Percentiles rank a stretch among this genome's conserved stretches.
Evolutionary conservation across 2,797 vertebrate genomes (phyloP).

Genomic region (Taeniopygia guttata): DNA sequence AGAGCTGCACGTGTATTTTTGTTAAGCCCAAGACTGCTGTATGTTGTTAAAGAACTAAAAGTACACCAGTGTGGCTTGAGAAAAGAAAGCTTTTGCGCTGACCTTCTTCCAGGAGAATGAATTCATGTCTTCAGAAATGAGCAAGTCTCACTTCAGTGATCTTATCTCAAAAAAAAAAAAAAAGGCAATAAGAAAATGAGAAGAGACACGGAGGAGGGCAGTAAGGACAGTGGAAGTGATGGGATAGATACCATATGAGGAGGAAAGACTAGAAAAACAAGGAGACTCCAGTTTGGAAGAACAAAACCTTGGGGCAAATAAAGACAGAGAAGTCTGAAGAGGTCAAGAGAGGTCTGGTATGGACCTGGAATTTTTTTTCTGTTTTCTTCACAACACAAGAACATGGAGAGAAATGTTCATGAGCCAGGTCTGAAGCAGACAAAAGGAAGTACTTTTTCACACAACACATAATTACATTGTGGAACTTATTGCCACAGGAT

Average conservation of each 20-base stretch:
- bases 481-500: constrained; percentile 43
- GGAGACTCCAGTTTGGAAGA: not conserved
- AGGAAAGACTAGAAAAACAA: not conserved
- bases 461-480: constrained; percentile 47
- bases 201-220: not conserved
- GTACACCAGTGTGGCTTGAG: not conserved
- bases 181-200: not conserved
- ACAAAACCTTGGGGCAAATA: not conserved
- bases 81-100: not conserved
- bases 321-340: not conserved
- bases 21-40: not conserved
- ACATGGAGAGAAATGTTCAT: not conserved
- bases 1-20: not conserved
- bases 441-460: constrained; percentile 55
- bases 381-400: not conserved
- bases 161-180: not conserved
- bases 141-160: not conserved
- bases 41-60: not conserved
- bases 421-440: not conserved
- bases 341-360: not conserved
- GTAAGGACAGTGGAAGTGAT: not conserved
- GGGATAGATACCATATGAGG: not conserved
- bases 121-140: not conserved
- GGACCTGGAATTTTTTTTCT: not conserved
- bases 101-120: not conserved